Evolutionary conservation across 2,888 invertebrate genomes (phyloP), one percentile per base, ranked within the genome.

Genomic region (Willowsia nigromaculata): DNA sequence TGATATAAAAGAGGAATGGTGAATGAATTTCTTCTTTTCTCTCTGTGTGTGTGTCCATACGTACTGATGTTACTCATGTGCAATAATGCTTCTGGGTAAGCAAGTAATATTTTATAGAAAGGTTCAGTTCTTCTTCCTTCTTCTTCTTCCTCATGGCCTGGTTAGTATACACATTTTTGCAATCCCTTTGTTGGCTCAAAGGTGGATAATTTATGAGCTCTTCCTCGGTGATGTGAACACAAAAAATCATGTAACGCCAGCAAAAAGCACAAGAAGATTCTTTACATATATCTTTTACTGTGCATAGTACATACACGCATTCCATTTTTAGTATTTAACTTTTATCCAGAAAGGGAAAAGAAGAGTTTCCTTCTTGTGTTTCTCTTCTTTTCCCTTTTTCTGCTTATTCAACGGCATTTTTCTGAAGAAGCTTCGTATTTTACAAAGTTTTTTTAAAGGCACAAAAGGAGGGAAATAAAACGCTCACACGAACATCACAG

Each of bases 171-270:
- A 78, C 78, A 78, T 78, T 84, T 84, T 80, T 59, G 56, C 50
- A 37, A 83, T 78, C 83, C 83, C 65, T 83, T 88, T 88, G 82
- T 83, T 83, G 62, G 76, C 82, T 83, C 62, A 56, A 80, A 82
- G 84, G 81, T 88, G 68, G 86, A 84, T 90, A 90, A 89, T 90
- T 90, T 86, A 90, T 89, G 87, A 89, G 85, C 37, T 90, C 40
- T 65, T 65, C 22, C 50, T 71, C 56, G 53, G 78, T 56, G 56
- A 78, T 56, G 78, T 78, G 78, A 78, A 78, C 78, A 78, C 78
- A 78, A 78, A 53, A 78, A 78, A 78, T 78, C 78, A 78, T 78
- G 78, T 78, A 78, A 78, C 78, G 47, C 74, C 74, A 74, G 27
- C 74, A 47, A 74, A 37, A 74, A 15, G 65, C 33, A 33, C n/a